Base-by-base conservation (phyloP, 37 sponge, comb jelly and placozoan genomes). In the Oopsacas minuta region DNA sequence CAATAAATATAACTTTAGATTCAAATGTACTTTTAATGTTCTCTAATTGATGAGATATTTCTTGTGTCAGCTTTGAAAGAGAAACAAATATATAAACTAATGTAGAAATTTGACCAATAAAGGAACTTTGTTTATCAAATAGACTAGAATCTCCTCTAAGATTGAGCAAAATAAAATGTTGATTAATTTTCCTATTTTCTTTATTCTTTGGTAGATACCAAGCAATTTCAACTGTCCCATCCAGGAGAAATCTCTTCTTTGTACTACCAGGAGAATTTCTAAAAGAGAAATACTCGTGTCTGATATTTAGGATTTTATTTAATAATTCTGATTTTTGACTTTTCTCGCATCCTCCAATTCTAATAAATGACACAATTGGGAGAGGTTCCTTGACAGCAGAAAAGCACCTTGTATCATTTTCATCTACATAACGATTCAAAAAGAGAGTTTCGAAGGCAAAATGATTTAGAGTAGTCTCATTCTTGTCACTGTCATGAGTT, bases 281-380 rank as follows among this genome's bases (percentile, higher is more conserved):
- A 25, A 84, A 49, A 69, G 84, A 87, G 46, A 87, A 87, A 20
- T 52, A 25, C 0, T 84, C 82, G 25, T 61, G 85, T 36, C 30
- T 61, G 1, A 36, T 12, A 35, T 12, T 61, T 7, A 87, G 84
- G 35, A 84, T 42, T 0, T 3, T 7, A 61, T 87, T 87, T 28
- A 87, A 23, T 7, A 87, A 32, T 1, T 69, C 37, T 37, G 88
- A 87, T 84, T 87, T 87, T 37, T 84, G 84, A 36, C 36, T 36
- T 20, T 83, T 61, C 75, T 61, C 52, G 23, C 25, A 39, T 36
- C 17, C 81, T 0, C 85, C 81, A 84, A 87, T 3, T 23, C 88
- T 36, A 10, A 87, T 25, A 53, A 87, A 87, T n/a, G 88, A 87
- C 35, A 87, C 75, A 30, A 87, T 87, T 20, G 88, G 88, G 32